Evolutionary conservation across 1,140 invertebrate genomes (phyloP).

Genomic region (Adelges cooleyi): DNA sequence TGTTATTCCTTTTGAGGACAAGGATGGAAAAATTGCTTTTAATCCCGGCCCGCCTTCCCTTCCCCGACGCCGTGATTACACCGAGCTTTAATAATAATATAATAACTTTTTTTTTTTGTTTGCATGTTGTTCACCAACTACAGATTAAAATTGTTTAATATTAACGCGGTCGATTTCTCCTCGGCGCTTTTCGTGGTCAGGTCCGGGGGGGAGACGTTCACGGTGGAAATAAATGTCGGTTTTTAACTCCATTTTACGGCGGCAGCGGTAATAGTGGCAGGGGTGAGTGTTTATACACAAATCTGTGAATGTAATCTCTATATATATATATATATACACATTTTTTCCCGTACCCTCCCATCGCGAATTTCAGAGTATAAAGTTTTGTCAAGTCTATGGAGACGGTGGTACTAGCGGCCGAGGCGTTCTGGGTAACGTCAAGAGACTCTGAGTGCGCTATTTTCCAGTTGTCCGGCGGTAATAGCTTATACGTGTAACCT

Average conservation of each 20-base stretch:
- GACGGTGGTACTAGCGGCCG: background rate
- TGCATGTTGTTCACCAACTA: constrained; percentile 16
- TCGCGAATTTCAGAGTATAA: background rate
- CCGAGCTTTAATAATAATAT: constrained; percentile 27
- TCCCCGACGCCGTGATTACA: constrained; percentile 4
- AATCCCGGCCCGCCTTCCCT: constrained; percentile 5
- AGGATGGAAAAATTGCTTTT: constrained; percentile 27
- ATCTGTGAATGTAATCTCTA: background rate
- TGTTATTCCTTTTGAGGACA: constrained; percentile 26
- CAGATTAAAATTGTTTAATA: constrained; percentile 25
- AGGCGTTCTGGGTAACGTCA: background rate
- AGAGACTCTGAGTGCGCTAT: background rate
- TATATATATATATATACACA: too few species aligned
- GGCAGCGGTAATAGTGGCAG: background rate
- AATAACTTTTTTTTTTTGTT: constrained; percentile 14
- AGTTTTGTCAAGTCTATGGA: constrained; percentile 11
- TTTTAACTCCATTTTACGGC: background rate
- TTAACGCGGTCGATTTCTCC: constrained; percentile 8
- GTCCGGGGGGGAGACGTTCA: too few species aligned
- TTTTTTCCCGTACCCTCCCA: too few species aligned
- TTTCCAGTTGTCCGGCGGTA: constrained; percentile 25
- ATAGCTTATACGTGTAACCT: constrained; percentile 27
- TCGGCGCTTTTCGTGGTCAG: too few species aligned
- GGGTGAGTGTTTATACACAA: background rate
- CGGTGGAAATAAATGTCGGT: background rate